phyloP scores from a whole-genome alignment of 2,113 vertebrate species.

The Promerops cafer region DNA sequence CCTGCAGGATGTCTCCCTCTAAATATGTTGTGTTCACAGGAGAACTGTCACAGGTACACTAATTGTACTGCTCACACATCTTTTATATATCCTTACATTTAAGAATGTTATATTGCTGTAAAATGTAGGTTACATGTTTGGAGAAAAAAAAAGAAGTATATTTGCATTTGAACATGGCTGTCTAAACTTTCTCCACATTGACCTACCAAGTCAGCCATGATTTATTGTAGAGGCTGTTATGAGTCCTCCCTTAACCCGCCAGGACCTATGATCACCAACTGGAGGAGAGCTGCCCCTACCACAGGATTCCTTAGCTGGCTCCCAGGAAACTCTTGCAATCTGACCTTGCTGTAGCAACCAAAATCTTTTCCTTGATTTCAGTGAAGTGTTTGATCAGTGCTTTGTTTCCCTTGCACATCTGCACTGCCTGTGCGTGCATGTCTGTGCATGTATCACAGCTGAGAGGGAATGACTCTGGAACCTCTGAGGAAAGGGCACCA shows the following conservation, averaged over 20 bases:
- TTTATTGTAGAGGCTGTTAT: background rate
- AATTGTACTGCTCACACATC: background rate
- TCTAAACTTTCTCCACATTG: background rate
- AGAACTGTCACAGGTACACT: conserved; percentile 82
- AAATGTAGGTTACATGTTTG: background rate
- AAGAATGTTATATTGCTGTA: background rate
- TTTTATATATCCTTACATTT: background rate
- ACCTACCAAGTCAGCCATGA: background rate
- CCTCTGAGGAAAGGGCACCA: background rate
- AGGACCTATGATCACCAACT: background rate
- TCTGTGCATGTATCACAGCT: background rate
- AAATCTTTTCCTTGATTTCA: background rate
- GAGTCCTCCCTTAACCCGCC: background rate
- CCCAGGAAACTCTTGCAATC: background rate
- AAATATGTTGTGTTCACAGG: conserved; percentile 78
- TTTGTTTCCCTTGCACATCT: background rate
- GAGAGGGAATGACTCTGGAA: background rate
- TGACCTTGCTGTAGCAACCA: background rate
- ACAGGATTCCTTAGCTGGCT: background rate
- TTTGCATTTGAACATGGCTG: background rate
- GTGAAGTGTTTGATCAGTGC: background rate
- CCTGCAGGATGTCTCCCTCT: conserved; percentile 72
- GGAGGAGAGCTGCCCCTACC: background rate
- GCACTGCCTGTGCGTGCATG: background rate
- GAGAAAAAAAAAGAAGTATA: background rate